Base-by-base conservation (phyloP, 2,113 vertebrate genomes). In the Myrmecophaga tridactyla region DNA sequence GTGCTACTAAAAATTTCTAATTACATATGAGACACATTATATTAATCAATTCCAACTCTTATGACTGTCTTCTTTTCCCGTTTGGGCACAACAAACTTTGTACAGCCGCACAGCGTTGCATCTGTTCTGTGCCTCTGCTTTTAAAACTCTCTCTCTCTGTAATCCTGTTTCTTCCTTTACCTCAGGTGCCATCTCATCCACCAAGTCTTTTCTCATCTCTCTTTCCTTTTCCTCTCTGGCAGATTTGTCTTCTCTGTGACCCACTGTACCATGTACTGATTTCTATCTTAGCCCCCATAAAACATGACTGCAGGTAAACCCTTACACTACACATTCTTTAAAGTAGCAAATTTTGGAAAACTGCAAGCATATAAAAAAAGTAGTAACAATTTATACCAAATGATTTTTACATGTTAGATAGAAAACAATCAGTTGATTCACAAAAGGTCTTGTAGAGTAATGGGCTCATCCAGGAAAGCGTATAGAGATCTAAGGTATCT, bases 381-480 rank as follows among this genome's bases (percentile, higher is more conserved):
- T 6, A 53, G 3, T 41, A 1, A 69, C 8, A 82, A 62, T 23
- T 88, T 72, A 39, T 67, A 39, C 58, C 11, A 46, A 41, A 4
- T 10, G 4, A 53, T n/a, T 23, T 89, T 69, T 41, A 56, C 21
- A 86, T 21, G 31, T 77, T 51, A 89, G 29, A 78, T 15, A 13
- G 62, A 85, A 96, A 81, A 82, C 46, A 80, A 10, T 20, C 46
- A 82, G 76, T 14, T 67, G n/a, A 36, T 25, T 94, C 29, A 77
- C 27, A 58, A 76, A 65, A 72, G 10, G 34, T 83, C 69, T 89
- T 73, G 56, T 56, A 87, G 31, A 67, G 48, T n/a, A 63, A 86
- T 4, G 69, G 60, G 25, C n/a, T 83, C 51, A 36, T 5, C 36
- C 48, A 60, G 23, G 41, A 77, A 86, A 46, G 20, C 17, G 1